phyloP scores from a whole-genome alignment of 2,113 vertebrate genomes.

The Balaeniceps rex region DNA sequence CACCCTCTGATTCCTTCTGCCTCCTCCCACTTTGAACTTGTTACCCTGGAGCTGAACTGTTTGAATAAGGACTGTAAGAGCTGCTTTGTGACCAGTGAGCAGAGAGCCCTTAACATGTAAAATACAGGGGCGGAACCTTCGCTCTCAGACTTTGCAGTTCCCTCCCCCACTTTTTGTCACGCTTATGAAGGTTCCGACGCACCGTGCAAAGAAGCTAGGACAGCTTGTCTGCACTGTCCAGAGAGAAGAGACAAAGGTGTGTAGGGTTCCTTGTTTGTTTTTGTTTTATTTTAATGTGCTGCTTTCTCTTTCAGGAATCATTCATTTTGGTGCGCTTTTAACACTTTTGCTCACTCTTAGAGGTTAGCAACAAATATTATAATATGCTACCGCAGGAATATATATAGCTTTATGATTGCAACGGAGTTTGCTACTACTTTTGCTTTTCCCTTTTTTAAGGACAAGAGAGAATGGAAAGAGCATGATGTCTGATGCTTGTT shows the following conservation, averaged over 20 bases:
- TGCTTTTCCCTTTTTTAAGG: neutral
- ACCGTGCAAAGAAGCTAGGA: neutral
- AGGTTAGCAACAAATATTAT: neutral
- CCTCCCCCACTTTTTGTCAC: neutral
- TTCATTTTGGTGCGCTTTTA: neutral
- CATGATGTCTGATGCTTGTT: neutral
- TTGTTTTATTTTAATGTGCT: neutral
- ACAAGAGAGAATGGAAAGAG: neutral
- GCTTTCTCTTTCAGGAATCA: neutral
- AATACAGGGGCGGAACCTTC: slow-evolving; percentile 16
- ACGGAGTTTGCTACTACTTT: neutral
- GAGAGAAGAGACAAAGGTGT: neutral
- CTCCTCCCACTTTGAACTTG: slow-evolving; percentile 70
- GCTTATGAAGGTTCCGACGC: neutral
- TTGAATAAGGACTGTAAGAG: slow-evolving; percentile 35
- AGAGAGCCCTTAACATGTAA: neutral
- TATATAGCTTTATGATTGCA: neutral
- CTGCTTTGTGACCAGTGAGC: slow-evolving; percentile 19
- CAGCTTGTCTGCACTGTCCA: neutral
- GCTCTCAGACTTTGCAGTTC: neutral
- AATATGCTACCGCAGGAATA: neutral
- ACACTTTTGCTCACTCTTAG: neutral
- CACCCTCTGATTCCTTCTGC: neutral
- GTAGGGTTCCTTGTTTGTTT: neutral
- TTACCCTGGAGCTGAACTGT: slow-evolving; percentile 71